Evolutionary conservation across 2,888 invertebrate genomes (phyloP), one percentile per base, ranked within the genome.

Genomic region (Kuschelorhynchus macadamiae): DNA sequence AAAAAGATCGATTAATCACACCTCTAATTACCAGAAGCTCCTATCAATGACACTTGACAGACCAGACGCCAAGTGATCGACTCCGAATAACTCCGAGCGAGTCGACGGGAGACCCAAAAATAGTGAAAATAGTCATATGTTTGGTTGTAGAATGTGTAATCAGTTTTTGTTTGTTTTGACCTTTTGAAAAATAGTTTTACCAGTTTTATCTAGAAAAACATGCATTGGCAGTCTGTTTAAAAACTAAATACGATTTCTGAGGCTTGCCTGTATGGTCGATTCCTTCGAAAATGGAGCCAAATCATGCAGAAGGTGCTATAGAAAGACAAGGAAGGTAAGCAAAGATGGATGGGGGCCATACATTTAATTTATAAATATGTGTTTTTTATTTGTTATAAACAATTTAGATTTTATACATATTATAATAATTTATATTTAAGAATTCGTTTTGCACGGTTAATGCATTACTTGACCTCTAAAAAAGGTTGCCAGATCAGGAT

Each of bases 271-370:
- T n/a, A 21, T 49, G 1, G 36, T 30, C 21, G n/a, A 30, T 36
- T 17, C 18, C 47, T 36, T 30, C 8, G 11, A 60, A 60, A 65
- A 66, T 65, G 70, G 65, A 70, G 11, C 61, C 61, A 16, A 61
- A 55, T 33, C 41, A 65, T 56, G 44, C 46, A 44, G 70, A 70
- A 18, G 65, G 56, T 55, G 41, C 33, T 30, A 64, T 69, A 47
- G 70, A 70, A 47, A 63, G 70, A 39, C 70, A 66, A 25, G 70
- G 65, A 49, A 70, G 70, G 70, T 70, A 41, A 42, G 69, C 16
- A 56, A 64, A 64, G 32, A 49, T 49, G 46, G 47, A 25, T 20
- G 42, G 39, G 32, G 42, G 12, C 3, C n/a, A n/a, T n/a, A n/a
- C n/a, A n/a, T n/a, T n/a, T n/a, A n/a, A n/a, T 33, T 3, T 3